Evolutionary conservation across 2,113 vertebrate genomes (phyloP).

Genomic region (Dasyprocta punctata): DNA sequence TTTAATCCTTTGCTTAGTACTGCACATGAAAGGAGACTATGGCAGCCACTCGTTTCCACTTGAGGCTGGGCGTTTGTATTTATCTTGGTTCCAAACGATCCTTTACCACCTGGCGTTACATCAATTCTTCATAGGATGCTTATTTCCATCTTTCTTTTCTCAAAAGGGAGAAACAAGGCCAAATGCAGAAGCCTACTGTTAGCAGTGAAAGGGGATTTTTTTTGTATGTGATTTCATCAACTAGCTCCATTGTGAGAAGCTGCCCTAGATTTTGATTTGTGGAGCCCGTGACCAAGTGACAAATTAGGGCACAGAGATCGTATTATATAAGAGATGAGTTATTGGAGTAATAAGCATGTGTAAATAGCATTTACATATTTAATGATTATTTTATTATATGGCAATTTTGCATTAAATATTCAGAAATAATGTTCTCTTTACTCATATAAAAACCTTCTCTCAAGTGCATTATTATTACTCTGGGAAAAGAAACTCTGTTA

Average conservation of each 20-base stretch:
- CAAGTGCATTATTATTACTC: conserved; percentile 75
- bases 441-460: conserved; percentile 76
- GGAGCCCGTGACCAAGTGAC: conserved; percentile 52
- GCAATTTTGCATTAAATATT: conserved; percentile 82
- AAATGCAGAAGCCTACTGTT: background rate
- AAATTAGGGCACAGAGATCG: conserved; percentile 56
- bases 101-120: background rate
- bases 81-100: background rate
- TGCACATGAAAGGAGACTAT: background rate
- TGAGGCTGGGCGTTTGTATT: background rate
- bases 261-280: conserved; percentile 64
- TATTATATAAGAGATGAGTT: conserved; percentile 71
- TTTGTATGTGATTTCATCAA: background rate
- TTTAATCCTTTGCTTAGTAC: conserved; percentile 23
- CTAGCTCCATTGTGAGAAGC: conserved; percentile 23
- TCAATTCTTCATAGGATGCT: background rate
- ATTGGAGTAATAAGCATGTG: conserved; percentile 68
- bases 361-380: conserved; percentile 81
- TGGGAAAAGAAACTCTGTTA: conserved; percentile 51
- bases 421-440: conserved; percentile 75
- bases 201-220: background rate
- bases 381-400: conserved; percentile 79
- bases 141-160: background rate
- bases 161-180: background rate
- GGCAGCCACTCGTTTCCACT: background rate